These are phyloP conservation scores for Drosophila suzukii DNA, from an alignment of 1,140 invertebrate species.

Conservation along the genomic window DNA sequence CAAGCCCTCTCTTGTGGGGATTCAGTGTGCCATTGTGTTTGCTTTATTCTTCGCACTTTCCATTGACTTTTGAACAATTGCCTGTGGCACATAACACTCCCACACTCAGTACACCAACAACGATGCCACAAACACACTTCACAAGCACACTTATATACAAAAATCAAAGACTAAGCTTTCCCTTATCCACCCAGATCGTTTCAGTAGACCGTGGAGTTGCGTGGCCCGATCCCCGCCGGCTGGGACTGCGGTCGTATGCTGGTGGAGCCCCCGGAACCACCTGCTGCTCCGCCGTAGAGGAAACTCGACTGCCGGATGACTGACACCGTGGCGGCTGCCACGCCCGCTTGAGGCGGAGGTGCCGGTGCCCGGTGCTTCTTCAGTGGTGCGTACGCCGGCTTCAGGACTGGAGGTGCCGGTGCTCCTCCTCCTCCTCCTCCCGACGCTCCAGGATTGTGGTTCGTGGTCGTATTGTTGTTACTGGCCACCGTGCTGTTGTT, in stretches of 20 bases:
- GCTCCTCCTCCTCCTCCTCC: neutral
- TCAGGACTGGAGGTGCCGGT: slow-evolving; percentile 28
- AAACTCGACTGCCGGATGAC: slow-evolving; percentile 82
- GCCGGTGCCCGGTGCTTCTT: slow-evolving; percentile 79
- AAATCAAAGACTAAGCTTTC: slow-evolving; percentile 24
- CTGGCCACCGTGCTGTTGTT: slow-evolving; percentile 60
- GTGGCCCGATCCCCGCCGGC: slow-evolving; percentile 46
- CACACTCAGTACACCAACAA: slow-evolving; percentile 22
- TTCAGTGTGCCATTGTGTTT: slow-evolving; percentile 28
- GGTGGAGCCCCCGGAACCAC: slow-evolving; percentile 18
- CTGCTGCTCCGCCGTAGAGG: slow-evolving; percentile 67
- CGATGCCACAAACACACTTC: slow-evolving; percentile 7
- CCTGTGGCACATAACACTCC: slow-evolving; percentile 14
- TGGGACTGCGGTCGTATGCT: slow-evolving; percentile 60
- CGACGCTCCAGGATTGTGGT: slow-evolving; percentile 5
- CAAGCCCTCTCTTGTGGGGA: slow-evolving; percentile 1
- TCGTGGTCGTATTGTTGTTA: slow-evolving; percentile 51
- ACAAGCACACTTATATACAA: slow-evolving; percentile 51
- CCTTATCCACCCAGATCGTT: neutral
- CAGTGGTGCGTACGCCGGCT: slow-evolving; percentile 71
- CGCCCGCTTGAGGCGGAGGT: slow-evolving; percentile 77
- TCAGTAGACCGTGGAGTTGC: slow-evolving; percentile 70
- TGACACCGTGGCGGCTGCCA: slow-evolving; percentile 78
- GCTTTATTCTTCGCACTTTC: slow-evolving; percentile 40
- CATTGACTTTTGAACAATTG: slow-evolving; percentile 29